phyloP scores from a whole-genome alignment of 2,113 vertebrate genomes.

The Stictonetta naevosa region DNA sequence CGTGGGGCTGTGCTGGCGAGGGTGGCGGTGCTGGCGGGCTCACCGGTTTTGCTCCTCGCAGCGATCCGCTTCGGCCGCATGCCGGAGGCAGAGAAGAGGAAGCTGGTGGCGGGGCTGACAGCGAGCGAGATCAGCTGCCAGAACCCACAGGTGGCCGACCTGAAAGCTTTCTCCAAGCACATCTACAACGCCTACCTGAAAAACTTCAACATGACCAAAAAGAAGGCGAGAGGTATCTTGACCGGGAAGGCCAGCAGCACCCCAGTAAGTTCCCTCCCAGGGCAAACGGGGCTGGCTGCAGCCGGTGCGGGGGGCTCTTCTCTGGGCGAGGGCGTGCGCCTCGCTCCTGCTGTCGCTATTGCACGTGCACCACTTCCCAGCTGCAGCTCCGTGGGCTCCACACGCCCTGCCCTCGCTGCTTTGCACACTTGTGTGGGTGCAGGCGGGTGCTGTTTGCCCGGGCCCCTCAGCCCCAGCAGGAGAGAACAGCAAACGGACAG shows the following conservation, averaged over 20 bases:
- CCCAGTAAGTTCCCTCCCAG: conserved; percentile 80
- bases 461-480: background rate
- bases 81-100: conserved; percentile 96
- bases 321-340: background rate
- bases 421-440: background rate
- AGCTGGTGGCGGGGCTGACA: conserved; percentile 90
- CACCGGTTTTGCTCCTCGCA: background rate
- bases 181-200: conserved; percentile 95
- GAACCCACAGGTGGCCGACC: conserved; percentile 88
- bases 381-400: background rate
- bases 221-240: conserved; percentile 94
- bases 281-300: background rate
- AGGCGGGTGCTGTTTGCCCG: background rate
- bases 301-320: background rate
- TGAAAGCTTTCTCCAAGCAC: conserved; percentile 93
- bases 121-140: conserved; percentile 81
- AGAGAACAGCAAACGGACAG: background rate
- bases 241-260: conserved; percentile 92
- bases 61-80: conserved; percentile 97
- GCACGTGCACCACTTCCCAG: background rate
- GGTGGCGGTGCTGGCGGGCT: background rate
- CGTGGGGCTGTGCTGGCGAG: background rate
- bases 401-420: background rate
- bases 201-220: conserved; percentile 98
- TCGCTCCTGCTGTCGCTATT: background rate